Conservation (phyloP, 2,113 vertebrate species). For the Rattus norvegicus region GRCr8 NC_086021.1:80507001-80507500, state of each 20-base stretch:
- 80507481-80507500: not conserved
- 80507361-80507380: slow-evolving; percentile 28
- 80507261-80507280: not conserved
- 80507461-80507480: not conserved
- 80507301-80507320: not conserved
- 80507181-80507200: not conserved
- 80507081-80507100: not conserved
- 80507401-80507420: not conserved
- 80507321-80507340: not conserved
- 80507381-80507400: not conserved
- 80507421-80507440: slow-evolving; percentile 25
- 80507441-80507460: not conserved
- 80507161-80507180: not conserved
- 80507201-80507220: not conserved
- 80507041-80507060: not conserved
- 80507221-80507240: not conserved
- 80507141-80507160: not conserved
- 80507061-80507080: not conserved
- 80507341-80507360: slow-evolving; percentile 12
- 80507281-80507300: not conserved
- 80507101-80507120: not conserved
- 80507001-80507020: too few relatives aligned
- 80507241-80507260: not conserved
- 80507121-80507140: not conserved
- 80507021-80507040: not conserved